Base-by-base conservation (phyloP, 1,140 invertebrate genomes). In the Drosophila quadrilineata region DNA sequence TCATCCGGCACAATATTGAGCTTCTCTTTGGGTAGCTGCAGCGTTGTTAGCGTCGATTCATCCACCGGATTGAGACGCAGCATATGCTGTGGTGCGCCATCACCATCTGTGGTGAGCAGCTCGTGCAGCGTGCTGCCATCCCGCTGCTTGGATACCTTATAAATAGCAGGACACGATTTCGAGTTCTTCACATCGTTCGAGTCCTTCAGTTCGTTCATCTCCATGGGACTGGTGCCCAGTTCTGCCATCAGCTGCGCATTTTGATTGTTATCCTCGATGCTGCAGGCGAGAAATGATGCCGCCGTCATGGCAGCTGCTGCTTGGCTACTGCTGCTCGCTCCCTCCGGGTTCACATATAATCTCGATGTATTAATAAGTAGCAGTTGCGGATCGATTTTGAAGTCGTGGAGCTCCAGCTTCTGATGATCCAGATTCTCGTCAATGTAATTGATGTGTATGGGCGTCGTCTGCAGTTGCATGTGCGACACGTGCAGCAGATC, bases 361-460 rank as follows among this genome's bases (percentile, higher is more conserved):
- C 57, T 46, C 6, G 79, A 73, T 5, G 68, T 28, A 26, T 79
- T 75, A 29, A 60, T 75, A 0, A 86, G 29, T 35, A 85, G 36
- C 10, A 85, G 33, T 4, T 63, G 57, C 0, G 80, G 75, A 50
- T 85, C 75, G 24, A 86, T 75, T 33, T 80, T 85, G 3, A 73
- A 85, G 36, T 80, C 75, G 6, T 77, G 45, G 33, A 84, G 43
- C 28, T 88, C 50, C 3, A 88, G 52, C 62, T 87, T 88, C 16
- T 76, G 73, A 46, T 82, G 75, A 59, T 88, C 82, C 2, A 88
- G 49, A 71, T 88, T 89, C 43, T 89, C 88, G 38, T 89, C 74
- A 8, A 89, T 89, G 35, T 89, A 89, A 46, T 89, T 90, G 14
- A 89, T 89, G 68, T 89, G 88, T 53, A 89, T 89, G 14, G 88